phyloP scores from a whole-genome alignment of 2,797 vertebrate genomes.

The Pitangus sulphuratus region DNA sequence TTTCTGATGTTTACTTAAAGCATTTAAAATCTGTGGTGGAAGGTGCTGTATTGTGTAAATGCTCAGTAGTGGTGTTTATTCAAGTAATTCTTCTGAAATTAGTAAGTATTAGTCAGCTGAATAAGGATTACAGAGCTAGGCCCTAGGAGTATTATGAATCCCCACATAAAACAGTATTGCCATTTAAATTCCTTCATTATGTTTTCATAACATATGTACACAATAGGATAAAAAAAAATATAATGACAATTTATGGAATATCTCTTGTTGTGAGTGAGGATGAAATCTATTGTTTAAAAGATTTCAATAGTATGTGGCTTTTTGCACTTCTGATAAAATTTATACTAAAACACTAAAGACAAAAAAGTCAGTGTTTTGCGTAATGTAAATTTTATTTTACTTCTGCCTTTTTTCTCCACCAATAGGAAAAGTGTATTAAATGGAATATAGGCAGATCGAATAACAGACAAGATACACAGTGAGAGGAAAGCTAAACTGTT shows the following conservation, averaged over 20 bases:
- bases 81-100: constrained; percentile 59
- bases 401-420: neutral
- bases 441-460: neutral
- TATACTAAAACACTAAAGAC: neutral
- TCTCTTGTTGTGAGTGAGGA: neutral
- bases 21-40: neutral
- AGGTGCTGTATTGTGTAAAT: neutral
- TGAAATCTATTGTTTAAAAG: constrained; percentile 6
- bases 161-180: neutral
- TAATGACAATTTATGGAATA: neutral
- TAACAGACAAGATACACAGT: neutral
- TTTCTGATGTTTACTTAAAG: constrained; percentile 38
- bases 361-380: neutral
- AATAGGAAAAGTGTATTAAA: neutral
- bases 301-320: neutral
- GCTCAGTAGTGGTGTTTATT: constrained; percentile 36
- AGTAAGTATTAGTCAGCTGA: constrained; percentile 57
- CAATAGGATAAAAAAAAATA: constrained; percentile 10
- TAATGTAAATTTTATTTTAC: neutral
- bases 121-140: constrained; percentile 17
- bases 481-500: neutral
- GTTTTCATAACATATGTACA: constrained; percentile 13
- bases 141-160: constrained; percentile 3
- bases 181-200: constrained; percentile 32
- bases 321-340: constrained; percentile 17